phyloP scores from a whole-genome alignment of 2,113 vertebrate species.

The Colius striatus region DNA sequence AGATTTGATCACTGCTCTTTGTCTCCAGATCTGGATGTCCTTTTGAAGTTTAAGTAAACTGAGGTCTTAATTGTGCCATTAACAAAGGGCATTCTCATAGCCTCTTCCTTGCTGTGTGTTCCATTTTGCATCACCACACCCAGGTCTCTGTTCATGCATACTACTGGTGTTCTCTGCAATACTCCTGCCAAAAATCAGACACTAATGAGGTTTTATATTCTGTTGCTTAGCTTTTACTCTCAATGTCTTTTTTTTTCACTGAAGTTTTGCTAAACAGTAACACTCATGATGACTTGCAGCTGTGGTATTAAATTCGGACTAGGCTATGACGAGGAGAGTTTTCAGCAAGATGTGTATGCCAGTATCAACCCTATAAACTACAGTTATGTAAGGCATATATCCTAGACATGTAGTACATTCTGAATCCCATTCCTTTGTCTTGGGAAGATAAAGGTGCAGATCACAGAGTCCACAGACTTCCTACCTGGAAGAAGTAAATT shows the following conservation, averaged over 20 bases:
- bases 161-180: neutral
- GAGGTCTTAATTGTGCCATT: neutral
- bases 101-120: neutral
- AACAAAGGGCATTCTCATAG: neutral
- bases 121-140: neutral
- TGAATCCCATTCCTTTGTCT: neutral
- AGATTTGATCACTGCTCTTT: neutral
- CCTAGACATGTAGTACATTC: neutral
- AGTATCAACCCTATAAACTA: neutral
- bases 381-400: neutral
- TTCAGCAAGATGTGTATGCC: neutral
- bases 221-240: neutral
- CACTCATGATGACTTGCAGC: neutral
- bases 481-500: neutral
- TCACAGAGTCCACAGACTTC: neutral
- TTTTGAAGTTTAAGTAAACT: neutral
- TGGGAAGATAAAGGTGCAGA: neutral
- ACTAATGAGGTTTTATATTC: neutral
- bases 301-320: neutral
- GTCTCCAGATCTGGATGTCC: neutral
- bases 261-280: neutral
- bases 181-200: neutral
- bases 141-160: neutral
- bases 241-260: neutral
- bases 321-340: neutral